Conservation (phyloP, 2,888 invertebrate species). For the Drosophila meridionalis region DNA sequence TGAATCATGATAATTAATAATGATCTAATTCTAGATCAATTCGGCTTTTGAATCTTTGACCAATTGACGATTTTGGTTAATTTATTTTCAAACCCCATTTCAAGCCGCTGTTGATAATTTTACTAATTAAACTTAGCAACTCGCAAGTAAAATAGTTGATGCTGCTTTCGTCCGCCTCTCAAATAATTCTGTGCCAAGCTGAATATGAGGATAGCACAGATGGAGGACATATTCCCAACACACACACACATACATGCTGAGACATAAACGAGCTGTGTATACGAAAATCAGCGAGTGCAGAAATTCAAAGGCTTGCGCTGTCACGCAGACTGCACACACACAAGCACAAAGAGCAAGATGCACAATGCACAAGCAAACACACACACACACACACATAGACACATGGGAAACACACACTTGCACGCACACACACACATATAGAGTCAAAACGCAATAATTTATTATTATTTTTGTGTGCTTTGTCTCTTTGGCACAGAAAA, state of each 20-base stretch:
- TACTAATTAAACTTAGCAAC: not conserved
- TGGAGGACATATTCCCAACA: conserved; percentile 3
- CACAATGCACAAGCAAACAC: conserved; percentile 39
- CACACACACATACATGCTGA: not conserved
- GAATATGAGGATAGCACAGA: conserved; percentile 7
- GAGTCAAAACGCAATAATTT: conserved; percentile 74
- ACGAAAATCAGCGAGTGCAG: conserved; percentile 62
- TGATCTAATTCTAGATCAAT: too few relatives aligned
- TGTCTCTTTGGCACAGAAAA: conserved; percentile 77
- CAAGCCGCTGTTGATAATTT: not conserved
- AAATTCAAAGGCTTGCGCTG: conserved; percentile 65
- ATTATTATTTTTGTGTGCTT: conserved; percentile 77
- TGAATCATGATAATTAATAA: too few relatives aligned
- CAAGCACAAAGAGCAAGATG: conserved; percentile 54
- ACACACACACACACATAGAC: conserved; percentile 24
- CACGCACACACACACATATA: conserved; percentile 34
- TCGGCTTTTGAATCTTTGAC: too few relatives aligned
- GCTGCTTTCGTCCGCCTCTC: conserved; percentile 3
- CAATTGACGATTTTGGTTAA: too few relatives aligned
- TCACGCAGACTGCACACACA: conserved; percentile 72
- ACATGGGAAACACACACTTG: conserved; percentile 25
- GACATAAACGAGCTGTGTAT: conserved; percentile 17
- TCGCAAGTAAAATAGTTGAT: not conserved
- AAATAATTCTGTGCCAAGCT: conserved; percentile 29
- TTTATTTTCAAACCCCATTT: too few relatives aligned